Evolutionary conservation across 2,797 vertebrate species (phyloP), one percentile per base, ranked within the genome.

Genomic region (Lagocephalus sceleratus): DNA sequence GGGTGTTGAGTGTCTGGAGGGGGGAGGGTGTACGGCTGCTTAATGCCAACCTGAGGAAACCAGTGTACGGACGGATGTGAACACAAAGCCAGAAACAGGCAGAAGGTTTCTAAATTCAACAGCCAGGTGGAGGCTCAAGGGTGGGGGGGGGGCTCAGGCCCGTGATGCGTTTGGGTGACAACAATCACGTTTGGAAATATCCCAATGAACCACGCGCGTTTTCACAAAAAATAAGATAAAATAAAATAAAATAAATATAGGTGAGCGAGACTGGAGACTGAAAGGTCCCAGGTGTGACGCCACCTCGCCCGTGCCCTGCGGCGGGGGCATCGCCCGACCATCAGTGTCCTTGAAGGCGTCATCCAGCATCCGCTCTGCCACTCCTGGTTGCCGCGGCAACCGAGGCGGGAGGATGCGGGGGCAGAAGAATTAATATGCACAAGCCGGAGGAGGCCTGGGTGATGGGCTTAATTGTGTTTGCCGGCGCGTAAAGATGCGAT

Each of bases 361-460:
- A 22, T 80, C 76, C 87, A 81, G 90, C 81, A 87, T 88, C 85
- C 82, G 74, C 63, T 32, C 82, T 83, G 80, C 81, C 82, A 85
- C 73, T 59, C 54, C 56, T 48, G 62, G 87, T 91, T 82, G 71
- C 86, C 82, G 80, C 67, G 65, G 86, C 81, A 90, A 91, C 88
- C 45, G 32, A 35, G 32, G 11, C 4, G 32, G 14, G 32, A 53
- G 51, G 74, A 72, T 68, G 73, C 57, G 63, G 73, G 73, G 74
- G 72, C 42, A 63, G 76, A 72, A 81, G 75, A 88, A 89, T 89
- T 89, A 90, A 90, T 87, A 86, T 88, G 83, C 82, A 83, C 75
- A 81, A 71, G 58, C 43, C 26, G 65, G 35, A 63, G 72, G 60
- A 67, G 73, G 73, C 66, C 55, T 58, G 58, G 71, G 80, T 38